Conservation (phyloP, 1,140 invertebrate species). For the Drosophila bocqueti region DNA sequence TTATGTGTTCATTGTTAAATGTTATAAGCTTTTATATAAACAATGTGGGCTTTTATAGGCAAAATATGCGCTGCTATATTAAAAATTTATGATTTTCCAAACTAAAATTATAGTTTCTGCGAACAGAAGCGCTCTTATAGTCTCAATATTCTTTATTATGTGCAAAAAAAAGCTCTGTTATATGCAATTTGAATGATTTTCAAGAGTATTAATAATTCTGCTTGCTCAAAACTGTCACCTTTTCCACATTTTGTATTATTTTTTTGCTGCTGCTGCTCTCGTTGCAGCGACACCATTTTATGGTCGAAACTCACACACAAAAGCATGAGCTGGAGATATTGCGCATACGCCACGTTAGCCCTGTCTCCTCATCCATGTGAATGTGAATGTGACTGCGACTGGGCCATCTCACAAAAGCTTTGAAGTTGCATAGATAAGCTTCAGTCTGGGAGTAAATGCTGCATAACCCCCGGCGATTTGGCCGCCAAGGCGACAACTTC, state of each 20-base stretch:
- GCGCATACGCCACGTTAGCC: slow-evolving; percentile 79
- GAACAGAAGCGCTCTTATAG: too few relatives aligned
- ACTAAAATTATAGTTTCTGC: too few relatives aligned
- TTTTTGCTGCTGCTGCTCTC: slow-evolving; percentile 21
- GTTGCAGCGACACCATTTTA: slow-evolving; percentile 77
- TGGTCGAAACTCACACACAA: slow-evolving; percentile 33
- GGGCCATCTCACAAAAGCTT: slow-evolving; percentile 74
- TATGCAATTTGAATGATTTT: background rate
- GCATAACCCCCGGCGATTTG: slow-evolving; percentile 73
- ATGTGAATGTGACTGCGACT: slow-evolving; percentile 35
- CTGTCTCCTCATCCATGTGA: slow-evolving; percentile 57
- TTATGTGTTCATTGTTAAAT: background rate
- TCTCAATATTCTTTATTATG: too few relatives aligned
- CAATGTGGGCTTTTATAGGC: too few relatives aligned
- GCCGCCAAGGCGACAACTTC: slow-evolving; percentile 55
- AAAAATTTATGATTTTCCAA: background rate
- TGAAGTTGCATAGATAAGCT: slow-evolving; percentile 80
- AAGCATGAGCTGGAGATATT: slow-evolving; percentile 62
- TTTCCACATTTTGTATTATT: slow-evolving; percentile 2
- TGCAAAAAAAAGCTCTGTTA: too few relatives aligned
- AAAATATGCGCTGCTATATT: too few relatives aligned
- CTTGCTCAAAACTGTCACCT: background rate
- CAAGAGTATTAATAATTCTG: background rate
- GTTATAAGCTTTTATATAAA: background rate
- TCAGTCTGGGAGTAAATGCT: slow-evolving; percentile 59